Base-by-base conservation (phyloP, 2,797 vertebrate species). In the Sebastes minor region DNA sequence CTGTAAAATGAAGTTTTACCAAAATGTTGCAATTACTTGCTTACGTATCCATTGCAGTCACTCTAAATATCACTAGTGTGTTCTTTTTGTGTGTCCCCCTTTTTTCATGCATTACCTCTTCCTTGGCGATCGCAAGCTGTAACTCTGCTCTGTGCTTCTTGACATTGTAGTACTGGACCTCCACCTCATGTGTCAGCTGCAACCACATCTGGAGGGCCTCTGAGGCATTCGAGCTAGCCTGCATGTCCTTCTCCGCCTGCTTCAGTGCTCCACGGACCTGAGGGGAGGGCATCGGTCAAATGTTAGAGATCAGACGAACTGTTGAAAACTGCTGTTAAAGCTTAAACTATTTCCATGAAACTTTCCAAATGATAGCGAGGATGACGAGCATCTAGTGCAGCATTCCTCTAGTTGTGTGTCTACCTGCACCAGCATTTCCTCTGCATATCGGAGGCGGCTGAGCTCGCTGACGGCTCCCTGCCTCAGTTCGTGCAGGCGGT, bases 151-250 rank as follows among this genome's bases (percentile, higher is more conserved):
- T 96, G 12, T 99, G 97, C 74, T 97, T 98, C 95, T 99, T 99
- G 72, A 99, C 96, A 71, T 98, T 99, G 93, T 99, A 99, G 94
- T 99, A 99, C 20, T 99, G 97, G 22, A 99, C 96, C 94, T 99
- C 99, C 8, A 99, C 97, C 94, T 99, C 98, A 28, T 99, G 97
- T 3, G 99, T 99, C 81, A 99, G 91, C 91, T 99, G 98, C 71
- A 99, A 96, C 99, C 99, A 99, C 86, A 97, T 96, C 88, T 99
- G 99, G 71, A 99, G 95, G 33, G 95, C 95, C 81, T 98, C 98
- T 32, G 98, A 97, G 71, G 96, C 95, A 25, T 95, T 97, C 97
- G 98, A 99, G 71, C 94, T 97, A 11, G 94, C 96, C 90, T 97
- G 93, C 89, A 99, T 95, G 84, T 99, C 98, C 85, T 97, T 98